A percentile compares a stretch with the other conserved stretches of the same genome.
Conservation (phyloP, 2,113 vertebrate genomes). For the Raphicerus campestris region DNA sequence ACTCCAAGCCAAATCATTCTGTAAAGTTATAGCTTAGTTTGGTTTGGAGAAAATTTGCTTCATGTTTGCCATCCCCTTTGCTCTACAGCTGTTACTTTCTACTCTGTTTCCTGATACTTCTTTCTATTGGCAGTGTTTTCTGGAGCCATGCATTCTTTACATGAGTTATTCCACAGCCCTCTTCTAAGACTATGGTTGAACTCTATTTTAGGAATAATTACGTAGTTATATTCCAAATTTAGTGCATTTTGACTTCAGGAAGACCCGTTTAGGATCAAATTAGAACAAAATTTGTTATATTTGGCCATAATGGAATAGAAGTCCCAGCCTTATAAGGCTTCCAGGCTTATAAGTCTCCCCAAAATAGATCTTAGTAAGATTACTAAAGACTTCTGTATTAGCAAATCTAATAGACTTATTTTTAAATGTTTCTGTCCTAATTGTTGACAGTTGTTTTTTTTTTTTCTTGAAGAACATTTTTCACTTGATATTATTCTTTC, state of each 20-base stretch:
- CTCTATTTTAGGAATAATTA: conserved; percentile 26
- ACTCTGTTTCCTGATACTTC: conserved; percentile 15
- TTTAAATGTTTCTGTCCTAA: conserved; percentile 9
- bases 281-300: neutral
- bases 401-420: conserved; percentile 26
- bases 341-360: neutral
- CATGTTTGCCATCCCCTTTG: neutral
- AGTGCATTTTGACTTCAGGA: conserved; percentile 22
- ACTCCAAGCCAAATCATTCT: neutral
- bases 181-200: conserved; percentile 20
- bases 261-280: conserved; percentile 8
- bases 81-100: neutral
- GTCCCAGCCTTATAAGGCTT: neutral
- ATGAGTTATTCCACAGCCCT: conserved; percentile 43
- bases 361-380: neutral
- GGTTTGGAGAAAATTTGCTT: conserved; percentile 7
- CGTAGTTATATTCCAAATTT: conserved; percentile 2
- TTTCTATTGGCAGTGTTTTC: conserved; percentile 26
- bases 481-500: neutral
- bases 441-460: conserved; percentile 1
- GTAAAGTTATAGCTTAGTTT: neutral
- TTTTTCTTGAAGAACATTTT: neutral
- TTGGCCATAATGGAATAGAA: neutral
- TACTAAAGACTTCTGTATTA: conserved; percentile 4
- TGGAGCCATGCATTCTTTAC: neutral